Conservation (phyloP, 1,140 invertebrate genomes). For the Meloidogyne floridensis region DNA sequence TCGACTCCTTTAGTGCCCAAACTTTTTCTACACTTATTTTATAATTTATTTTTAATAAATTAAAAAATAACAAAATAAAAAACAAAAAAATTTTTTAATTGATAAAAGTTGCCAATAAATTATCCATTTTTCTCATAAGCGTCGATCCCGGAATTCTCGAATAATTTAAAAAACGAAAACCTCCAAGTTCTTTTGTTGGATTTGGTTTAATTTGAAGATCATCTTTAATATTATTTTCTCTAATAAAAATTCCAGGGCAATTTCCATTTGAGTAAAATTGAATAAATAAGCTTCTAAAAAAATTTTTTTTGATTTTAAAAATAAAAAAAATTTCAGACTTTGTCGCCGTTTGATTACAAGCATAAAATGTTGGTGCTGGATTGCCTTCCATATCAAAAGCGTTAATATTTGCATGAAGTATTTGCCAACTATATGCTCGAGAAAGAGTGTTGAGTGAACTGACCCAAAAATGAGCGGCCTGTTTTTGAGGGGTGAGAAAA, state of each 20-base stretch:
- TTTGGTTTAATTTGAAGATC: not conserved
- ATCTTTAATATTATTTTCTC: constrained; percentile 7
- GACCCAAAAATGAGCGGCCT: constrained; percentile 50
- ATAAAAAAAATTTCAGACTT: constrained; percentile 40
- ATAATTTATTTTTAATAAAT: no score
- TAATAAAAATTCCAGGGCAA: constrained; percentile 35
- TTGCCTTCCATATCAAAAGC: constrained; percentile 43
- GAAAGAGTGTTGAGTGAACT: constrained; percentile 30
- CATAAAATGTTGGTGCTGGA: constrained; percentile 53
- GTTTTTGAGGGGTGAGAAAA: not conserved
- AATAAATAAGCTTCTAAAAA: constrained; percentile 50
- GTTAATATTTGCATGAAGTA: constrained; percentile 55
- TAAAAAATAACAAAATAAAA: no score
- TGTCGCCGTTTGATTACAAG: constrained; percentile 48
- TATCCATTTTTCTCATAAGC: constrained; percentile 50
- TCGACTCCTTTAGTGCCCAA: no score
- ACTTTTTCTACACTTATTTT: no score
- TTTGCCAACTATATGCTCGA: constrained; percentile 43
- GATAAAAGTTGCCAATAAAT: constrained; percentile 43
- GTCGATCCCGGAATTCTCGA: constrained; percentile 42
- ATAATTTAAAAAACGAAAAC: constrained; percentile 40
- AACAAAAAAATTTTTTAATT: not conserved
- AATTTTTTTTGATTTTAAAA: not conserved
- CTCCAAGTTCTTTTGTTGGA: not conserved
- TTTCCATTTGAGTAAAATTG: constrained; percentile 47